phyloP scores from a whole-genome alignment of 2,888 invertebrate species.

The Philaethria dido region DNA sequence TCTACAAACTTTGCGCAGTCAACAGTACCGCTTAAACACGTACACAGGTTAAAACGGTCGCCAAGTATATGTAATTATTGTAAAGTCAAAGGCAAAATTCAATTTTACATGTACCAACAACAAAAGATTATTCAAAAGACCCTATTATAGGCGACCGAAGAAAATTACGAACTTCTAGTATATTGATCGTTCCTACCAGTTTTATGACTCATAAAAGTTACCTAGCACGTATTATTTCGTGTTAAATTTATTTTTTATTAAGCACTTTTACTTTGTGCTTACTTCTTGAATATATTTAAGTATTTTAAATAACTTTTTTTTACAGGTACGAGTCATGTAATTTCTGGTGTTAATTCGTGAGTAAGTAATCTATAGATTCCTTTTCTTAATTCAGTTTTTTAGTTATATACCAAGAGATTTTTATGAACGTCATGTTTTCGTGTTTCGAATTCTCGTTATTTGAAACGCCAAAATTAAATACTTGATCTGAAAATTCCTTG shows the following conservation, averaged over 20 bases:
- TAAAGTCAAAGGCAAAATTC: conserved; percentile 1
- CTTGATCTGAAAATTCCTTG: no score
- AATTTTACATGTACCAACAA: conserved; percentile 53
- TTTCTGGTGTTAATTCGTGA: conserved; percentile 52
- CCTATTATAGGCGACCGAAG: background rate
- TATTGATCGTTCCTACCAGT: conserved; percentile 8
- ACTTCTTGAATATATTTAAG: background rate
- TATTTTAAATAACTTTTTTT: conserved; percentile 36
- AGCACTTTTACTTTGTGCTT: background rate
- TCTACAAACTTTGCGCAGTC: background rate
- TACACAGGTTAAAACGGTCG: background rate
- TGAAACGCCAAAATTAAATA: no score
- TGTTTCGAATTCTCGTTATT: no score
- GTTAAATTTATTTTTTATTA: conserved; percentile 12
- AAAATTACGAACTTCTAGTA: conserved; percentile 14
- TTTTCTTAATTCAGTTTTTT: no score
- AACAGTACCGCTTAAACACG: background rate
- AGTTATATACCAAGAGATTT: no score
- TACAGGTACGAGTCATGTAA: conserved; percentile 66
- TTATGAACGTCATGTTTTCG: no score
- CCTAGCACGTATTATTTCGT: conserved; percentile 5
- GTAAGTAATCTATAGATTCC: conserved; percentile 43
- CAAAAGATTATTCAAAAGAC: conserved; percentile 12
- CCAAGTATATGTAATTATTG: conserved; percentile 8
- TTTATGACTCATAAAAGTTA: conserved; percentile 27